Evolutionary conservation across 2,797 vertebrate species (phyloP).

Genomic region (Enteromius treurensis): DNA sequence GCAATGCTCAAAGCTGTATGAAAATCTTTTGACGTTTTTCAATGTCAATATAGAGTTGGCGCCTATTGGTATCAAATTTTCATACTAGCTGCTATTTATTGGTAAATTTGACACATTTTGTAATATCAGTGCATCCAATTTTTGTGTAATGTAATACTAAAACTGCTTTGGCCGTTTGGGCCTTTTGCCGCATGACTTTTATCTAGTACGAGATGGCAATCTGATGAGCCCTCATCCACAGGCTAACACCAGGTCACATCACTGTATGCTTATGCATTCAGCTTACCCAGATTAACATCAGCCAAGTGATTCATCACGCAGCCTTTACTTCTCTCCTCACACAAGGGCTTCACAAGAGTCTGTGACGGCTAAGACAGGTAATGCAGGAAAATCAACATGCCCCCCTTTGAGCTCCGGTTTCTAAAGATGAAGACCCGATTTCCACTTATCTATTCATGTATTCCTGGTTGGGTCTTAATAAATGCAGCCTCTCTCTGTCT

Average conservation of each 20-base stretch:
- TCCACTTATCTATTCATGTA: slow-evolving; percentile 58
- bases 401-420: slow-evolving; percentile 50
- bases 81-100: background rate
- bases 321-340: slow-evolving; percentile 10
- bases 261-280: slow-evolving; percentile 15
- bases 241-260: slow-evolving; percentile 15
- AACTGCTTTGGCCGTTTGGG: background rate
- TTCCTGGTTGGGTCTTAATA: slow-evolving; percentile 57
- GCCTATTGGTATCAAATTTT: background rate
- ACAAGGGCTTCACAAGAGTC: slow-evolving; percentile 36
- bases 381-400: slow-evolving; percentile 51
- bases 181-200: background rate
- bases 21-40: background rate
- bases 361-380: slow-evolving; percentile 42
- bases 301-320: slow-evolving; percentile 32
- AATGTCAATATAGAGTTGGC: background rate
- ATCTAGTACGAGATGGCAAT: background rate
- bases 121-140: background rate
- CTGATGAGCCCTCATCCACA: background rate
- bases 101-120: background rate
- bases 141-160: background rate
- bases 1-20: background rate
- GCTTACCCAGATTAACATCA: slow-evolving; percentile 27
- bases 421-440: slow-evolving; percentile 46
- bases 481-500: slow-evolving; percentile 49